These are phyloP conservation scores for Neodiprion pinetum DNA, from an alignment of 1,140 invertebrate species.

Conservation along the genomic window DNA sequence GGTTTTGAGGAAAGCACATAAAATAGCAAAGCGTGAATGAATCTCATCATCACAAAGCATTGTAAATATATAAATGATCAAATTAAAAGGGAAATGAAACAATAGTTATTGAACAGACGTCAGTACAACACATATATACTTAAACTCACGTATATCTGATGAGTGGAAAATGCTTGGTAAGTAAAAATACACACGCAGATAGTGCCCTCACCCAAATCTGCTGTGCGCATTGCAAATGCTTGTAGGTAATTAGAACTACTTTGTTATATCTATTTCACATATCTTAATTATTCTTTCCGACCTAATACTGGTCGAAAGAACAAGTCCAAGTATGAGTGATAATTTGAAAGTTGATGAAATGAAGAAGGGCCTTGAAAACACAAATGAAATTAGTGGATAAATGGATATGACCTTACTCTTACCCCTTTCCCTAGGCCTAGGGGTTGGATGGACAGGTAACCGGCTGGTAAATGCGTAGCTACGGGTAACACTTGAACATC, in stretches of 20 bases:
- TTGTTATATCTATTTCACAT: too few species aligned
- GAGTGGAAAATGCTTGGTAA: too few species aligned
- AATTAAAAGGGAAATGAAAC: neutral
- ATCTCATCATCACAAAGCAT: neutral
- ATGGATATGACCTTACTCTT: slow-evolving; percentile 52
- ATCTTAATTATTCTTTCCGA: slow-evolving; percentile 18
- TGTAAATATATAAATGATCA: neutral
- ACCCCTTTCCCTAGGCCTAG: slow-evolving; percentile 90
- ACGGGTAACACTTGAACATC: slow-evolving; percentile 79
- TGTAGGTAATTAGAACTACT: too few species aligned
- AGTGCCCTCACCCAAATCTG: too few species aligned
- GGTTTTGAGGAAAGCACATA: too few species aligned
- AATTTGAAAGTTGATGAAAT: neutral
- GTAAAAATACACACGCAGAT: too few species aligned
- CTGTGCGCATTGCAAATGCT: too few species aligned
- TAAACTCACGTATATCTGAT: neutral
- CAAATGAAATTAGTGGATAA: slow-evolving; percentile 19
- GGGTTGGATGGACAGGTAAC: slow-evolving; percentile 88
- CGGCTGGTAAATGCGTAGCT: slow-evolving; percentile 82
- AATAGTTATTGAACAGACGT: neutral
- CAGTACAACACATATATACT: neutral
- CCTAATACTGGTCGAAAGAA: neutral
- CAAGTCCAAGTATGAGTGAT: neutral
- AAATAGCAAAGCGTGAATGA: too few species aligned
- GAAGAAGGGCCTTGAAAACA: neutral